These are phyloP conservation scores for Philopotamus ludificatus DNA, from an alignment of 1,140 invertebrate genomes.

Conservation along the genomic window DNA sequence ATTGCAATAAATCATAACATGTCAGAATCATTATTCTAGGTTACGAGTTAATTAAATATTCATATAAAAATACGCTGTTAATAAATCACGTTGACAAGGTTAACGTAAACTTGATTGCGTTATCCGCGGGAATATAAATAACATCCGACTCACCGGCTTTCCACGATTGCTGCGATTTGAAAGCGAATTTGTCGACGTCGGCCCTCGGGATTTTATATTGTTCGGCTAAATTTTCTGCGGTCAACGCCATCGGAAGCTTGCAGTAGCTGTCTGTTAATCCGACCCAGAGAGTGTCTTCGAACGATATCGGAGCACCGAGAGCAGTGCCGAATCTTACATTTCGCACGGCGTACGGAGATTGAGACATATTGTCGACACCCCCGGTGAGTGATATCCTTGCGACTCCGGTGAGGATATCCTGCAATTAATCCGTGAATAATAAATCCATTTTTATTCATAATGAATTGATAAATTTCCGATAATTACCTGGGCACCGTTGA, in stretches of 20 bases:
- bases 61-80: too few relatives aligned
- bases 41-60: too few relatives aligned
- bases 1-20: too few relatives aligned
- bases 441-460: conserved; percentile 5
- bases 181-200: conserved; percentile 86
- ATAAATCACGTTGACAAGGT: too few relatives aligned
- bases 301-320: conserved; percentile 74
- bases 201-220: conserved; percentile 84
- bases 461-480: conserved; percentile 9
- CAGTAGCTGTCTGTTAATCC: conserved; percentile 88
- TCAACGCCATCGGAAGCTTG: conserved; percentile 93
- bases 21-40: too few relatives aligned
- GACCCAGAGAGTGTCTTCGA: conserved; percentile 92
- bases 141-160: too few relatives aligned
- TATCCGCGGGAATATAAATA: too few relatives aligned
- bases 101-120: too few relatives aligned
- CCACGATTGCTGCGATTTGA: conserved; percentile 82
- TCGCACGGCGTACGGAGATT: conserved; percentile 86
- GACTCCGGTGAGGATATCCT: conserved; percentile 87
- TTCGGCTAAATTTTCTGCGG: conserved; percentile 94
- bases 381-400: conserved; percentile 88
- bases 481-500: conserved; percentile 85
- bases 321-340: conserved; percentile 88
- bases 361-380: conserved; percentile 95
- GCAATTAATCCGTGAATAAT: conserved; percentile 27